phyloP scores from a whole-genome alignment of 2,888 invertebrate species.

The Yponomeuta sedellus region DNA sequence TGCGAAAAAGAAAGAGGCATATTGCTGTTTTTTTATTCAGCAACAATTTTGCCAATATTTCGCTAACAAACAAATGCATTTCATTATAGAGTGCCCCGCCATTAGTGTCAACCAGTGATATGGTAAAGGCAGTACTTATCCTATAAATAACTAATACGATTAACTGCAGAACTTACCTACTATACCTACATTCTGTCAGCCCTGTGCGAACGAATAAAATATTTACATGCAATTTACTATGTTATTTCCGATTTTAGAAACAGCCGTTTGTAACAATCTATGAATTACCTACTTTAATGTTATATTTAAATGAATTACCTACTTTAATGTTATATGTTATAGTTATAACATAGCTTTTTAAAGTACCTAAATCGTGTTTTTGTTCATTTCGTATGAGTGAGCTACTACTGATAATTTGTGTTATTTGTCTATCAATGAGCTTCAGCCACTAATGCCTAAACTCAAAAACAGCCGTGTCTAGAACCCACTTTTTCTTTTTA shows the following conservation, averaged over 20 bases:
- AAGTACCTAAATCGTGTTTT: neutral
- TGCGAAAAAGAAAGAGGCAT: neutral
- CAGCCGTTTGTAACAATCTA: neutral
- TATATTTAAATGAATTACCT: neutral
- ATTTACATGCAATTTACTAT: neutral
- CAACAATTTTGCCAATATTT: neutral
- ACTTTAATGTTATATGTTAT: neutral
- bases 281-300: neutral
- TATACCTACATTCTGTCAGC: no score
- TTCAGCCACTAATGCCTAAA: neutral
- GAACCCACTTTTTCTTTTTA: constrained; percentile 1
- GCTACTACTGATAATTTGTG: no score
- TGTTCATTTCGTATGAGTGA: no score
- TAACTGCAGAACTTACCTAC: no score
- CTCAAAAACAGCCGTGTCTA: neutral
- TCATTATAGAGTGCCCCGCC: neutral
- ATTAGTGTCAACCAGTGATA: no score
- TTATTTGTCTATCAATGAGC: no score
- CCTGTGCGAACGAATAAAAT: neutral
- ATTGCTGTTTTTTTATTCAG: neutral
- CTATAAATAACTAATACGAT: no score
- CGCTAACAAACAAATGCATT: neutral
- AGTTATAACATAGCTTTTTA: no score
- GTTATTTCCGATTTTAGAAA: neutral
- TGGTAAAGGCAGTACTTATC: no score